phyloP scores from a whole-genome alignment of 1,140 invertebrate genomes.

The Aphis gossypii region DNA sequence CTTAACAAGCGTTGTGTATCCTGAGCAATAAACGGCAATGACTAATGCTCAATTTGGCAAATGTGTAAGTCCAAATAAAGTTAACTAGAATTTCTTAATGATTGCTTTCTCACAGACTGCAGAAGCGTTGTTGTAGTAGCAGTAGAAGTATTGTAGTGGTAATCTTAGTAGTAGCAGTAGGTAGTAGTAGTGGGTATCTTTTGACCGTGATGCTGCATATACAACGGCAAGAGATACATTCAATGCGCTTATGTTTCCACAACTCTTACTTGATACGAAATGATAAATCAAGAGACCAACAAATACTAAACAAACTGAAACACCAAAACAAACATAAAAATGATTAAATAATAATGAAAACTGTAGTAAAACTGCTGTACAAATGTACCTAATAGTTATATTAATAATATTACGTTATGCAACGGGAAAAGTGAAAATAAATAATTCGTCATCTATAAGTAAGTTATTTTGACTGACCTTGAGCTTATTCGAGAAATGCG shows the following conservation, averaged over 20 bases:
- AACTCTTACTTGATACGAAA: background rate
- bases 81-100: slow-evolving; percentile 24
- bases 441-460: background rate
- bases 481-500: background rate
- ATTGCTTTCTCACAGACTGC: slow-evolving; percentile 41
- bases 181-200: background rate
- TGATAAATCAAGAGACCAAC: slow-evolving; percentile 8
- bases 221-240: background rate
- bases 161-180: slow-evolving; percentile 14
- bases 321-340: background rate
- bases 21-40: slow-evolving; percentile 40
- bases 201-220: background rate
- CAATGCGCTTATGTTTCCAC: background rate
- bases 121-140: background rate
- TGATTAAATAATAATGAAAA: background rate
- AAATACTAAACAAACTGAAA: slow-evolving; percentile 42
- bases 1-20: slow-evolving; percentile 48
- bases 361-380: background rate
- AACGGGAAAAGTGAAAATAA: background rate
- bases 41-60: slow-evolving; percentile 1
- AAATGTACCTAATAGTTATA: background rate
- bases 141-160: background rate
- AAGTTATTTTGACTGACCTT: background rate
- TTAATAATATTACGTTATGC: background rate
- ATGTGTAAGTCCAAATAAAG: slow-evolving; percentile 29